Percentiles rank a stretch among this genome's conserved stretches.
These are phyloP conservation scores for Drosophila fungiperda DNA, from an alignment of 2,888 invertebrate genomes.

Conservation along the genomic window DNA sequence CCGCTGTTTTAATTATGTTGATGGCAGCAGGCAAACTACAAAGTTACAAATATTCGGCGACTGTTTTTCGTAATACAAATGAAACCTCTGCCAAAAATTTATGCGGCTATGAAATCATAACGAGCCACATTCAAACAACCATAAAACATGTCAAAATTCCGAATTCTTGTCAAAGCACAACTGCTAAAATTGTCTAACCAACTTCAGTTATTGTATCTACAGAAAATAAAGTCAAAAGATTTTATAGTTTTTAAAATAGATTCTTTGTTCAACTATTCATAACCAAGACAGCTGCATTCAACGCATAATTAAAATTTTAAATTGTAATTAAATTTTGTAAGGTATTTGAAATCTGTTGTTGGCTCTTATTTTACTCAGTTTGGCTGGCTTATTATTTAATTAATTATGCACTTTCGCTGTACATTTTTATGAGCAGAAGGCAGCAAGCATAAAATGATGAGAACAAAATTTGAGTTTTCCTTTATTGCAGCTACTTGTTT, in stretches of 20 bases:
- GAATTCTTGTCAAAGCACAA: background rate
- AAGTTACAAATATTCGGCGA: conserved; percentile 54
- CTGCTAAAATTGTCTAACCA: background rate
- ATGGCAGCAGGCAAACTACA: conserved; percentile 20
- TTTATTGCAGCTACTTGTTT: conserved; percentile 14
- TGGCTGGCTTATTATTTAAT: conserved; percentile 59
- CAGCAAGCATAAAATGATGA: background rate
- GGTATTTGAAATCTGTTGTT: background rate
- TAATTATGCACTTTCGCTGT: conserved; percentile 62
- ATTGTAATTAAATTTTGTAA: conserved; percentile 1
- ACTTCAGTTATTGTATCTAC: background rate
- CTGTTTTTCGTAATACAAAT: conserved; percentile 53
- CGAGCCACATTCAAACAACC: conserved; percentile 50
- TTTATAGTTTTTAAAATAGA: background rate
- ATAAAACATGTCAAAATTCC: conserved; percentile 9
- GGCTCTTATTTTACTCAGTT: conserved; percentile 5
- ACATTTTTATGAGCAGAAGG: conserved; percentile 26
- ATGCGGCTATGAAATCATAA: conserved; percentile 61
- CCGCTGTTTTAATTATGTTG: conserved; percentile 57
- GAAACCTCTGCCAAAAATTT: conserved; percentile 55
- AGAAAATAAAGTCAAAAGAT: background rate
- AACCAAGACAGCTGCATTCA: background rate
- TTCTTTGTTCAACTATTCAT: background rate
- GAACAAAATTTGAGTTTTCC: conserved; percentile 27
- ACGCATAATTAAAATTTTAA: background rate